Evolutionary conservation across 30 jellyfish, hydroid and myxozoan genomes (phyloP), one percentile per base, ranked within the genome.

Genomic region (Euphysa ruthae): DNA sequence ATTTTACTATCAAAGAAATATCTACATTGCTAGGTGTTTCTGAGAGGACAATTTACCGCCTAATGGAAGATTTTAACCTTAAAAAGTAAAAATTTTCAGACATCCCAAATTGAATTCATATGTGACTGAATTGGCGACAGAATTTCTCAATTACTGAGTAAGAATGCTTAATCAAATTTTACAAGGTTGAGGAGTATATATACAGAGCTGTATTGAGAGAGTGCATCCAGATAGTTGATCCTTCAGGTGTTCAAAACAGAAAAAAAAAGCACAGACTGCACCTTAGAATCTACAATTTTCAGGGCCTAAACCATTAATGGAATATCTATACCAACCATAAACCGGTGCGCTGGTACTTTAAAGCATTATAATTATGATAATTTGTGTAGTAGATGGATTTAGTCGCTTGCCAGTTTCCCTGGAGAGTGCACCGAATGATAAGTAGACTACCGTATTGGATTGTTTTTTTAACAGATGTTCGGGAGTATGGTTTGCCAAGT

Each of bases 311-410:
- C 50, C 71, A 71, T 28, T 55, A 55, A 35, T 71, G 84, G 84
- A 76, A 71, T 64, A 22, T 71, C 0, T 78, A 71, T 51, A 63
- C 81, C 18, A 57, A 71, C 29, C 84, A 23, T 54, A 71, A 71
- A 50, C 84, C 58, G n/a, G 70, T 71, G n/a, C 55, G 84, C 25
- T 71, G 84, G 84, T 55, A 55, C 27, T 71, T 71, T 29, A n/a
- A n/a, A n/a, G n/a, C n/a, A n/a, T n/a, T n/a, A n/a, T n/a, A n/a
- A n/a, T n/a, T n/a, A 27, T 71, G 28, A 66, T 71, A 29, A 18
- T 50, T 21, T 63, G 84, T 10, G 84, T 28, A 56, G 42, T 71
- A 29, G 84, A 71, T 35, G 84, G 84, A 23, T 71, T 71, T 34
- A 55, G 80, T 32, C 49, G 84, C 34, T 43, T 57, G 14, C 71